A percentile compares a stretch with the other conserved stretches of the same genome.
These are phyloP conservation scores for Callithrix jacchus DNA, from an alignment of 2,113 vertebrate species.

Conservation along the genomic window DNA sequence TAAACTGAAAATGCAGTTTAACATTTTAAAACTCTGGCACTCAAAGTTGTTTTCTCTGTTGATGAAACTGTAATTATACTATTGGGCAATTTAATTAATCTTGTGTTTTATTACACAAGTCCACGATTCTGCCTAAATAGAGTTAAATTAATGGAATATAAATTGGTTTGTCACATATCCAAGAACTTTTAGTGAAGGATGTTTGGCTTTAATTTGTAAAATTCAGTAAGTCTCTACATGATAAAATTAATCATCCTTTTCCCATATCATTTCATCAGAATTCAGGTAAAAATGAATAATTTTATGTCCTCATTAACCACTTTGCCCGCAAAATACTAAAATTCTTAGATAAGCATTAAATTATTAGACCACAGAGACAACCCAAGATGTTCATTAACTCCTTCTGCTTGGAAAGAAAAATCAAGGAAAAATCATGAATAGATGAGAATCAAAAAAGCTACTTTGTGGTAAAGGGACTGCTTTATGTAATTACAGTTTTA, in stretches of 20 bases:
- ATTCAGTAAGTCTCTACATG: slow-evolving; percentile 59
- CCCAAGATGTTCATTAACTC: slow-evolving; percentile 26
- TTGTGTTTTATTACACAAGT: slow-evolving; percentile 76
- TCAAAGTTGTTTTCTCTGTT: slow-evolving; percentile 62
- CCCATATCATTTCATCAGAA: slow-evolving; percentile 67
- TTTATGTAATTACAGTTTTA: background rate
- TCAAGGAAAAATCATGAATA: slow-evolving; percentile 11
- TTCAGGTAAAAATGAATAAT: slow-evolving; percentile 58
- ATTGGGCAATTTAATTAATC: slow-evolving; percentile 73
- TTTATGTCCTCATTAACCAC: slow-evolving; percentile 49
- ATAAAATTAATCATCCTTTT: slow-evolving; percentile 70
- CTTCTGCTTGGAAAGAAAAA: background rate
- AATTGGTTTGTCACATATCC: slow-evolving; percentile 76
- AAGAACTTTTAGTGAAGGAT: slow-evolving; percentile 75
- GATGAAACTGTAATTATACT: slow-evolving; percentile 70
- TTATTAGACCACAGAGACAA: slow-evolving; percentile 53
- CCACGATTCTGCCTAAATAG: slow-evolving; percentile 66
- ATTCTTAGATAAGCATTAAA: slow-evolving; percentile 62
- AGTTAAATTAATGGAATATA: slow-evolving; percentile 80
- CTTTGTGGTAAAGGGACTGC: background rate
- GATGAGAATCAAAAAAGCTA: slow-evolving; percentile 15
- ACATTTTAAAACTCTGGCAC: slow-evolving; percentile 60
- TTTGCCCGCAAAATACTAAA: slow-evolving; percentile 54
- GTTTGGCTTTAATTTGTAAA: slow-evolving; percentile 80
- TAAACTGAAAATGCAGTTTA: slow-evolving; percentile 64